Base-by-base conservation (phyloP, 2,113 vertebrate genomes). In the Xiphophorus hellerii region DNA sequence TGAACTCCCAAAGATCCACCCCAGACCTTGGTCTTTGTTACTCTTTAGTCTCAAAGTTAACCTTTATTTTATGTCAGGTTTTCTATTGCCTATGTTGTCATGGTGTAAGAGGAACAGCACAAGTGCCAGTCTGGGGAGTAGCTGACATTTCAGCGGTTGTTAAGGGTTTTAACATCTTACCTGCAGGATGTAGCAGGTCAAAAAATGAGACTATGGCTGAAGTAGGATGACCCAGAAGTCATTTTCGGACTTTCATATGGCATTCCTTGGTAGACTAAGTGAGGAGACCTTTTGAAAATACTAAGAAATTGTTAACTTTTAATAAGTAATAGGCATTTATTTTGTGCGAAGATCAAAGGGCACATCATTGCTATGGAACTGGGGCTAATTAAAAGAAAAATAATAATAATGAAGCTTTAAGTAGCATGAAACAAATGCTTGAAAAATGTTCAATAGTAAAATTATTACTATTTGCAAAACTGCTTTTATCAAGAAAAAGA, bases 111-210 rank as follows among this genome's bases (percentile, higher is more conserved):
- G 72, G 71, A 76, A 80, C 67, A 74, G 81, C 63, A 62, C 42
- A 77, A 73, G 74, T 73, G 74, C 80, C 82, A 87, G 89, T 88
- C 74, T 80, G 74, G 84, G 77, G 82, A 88, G 67, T 72, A 80
- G 75, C 76, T 92, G 90, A 88, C 89, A 92, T 92, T 92, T 92
- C 76, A 72, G 31, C 20, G 83, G 83, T 86, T 85, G 84, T 91
- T 85, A 89, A 87, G 44, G 80, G 84, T 87, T 89, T 84, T 82
- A 87, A 86, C 81, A 73, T 75, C 66, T 73, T 30, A 62, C 77
- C 89, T 71, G 78, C 70, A 83, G 84, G 81, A 92, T 72, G 77
- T 72, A 65, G 62, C 66, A 65, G 74, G 84, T 14, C n/a, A 77
- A 90, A 87, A 85, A 81, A 58, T 73, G 69, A 66, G 66, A 33